Base-by-base conservation (phyloP, 1,140 invertebrate species). In the Dufourea novaeangliae region DNA sequence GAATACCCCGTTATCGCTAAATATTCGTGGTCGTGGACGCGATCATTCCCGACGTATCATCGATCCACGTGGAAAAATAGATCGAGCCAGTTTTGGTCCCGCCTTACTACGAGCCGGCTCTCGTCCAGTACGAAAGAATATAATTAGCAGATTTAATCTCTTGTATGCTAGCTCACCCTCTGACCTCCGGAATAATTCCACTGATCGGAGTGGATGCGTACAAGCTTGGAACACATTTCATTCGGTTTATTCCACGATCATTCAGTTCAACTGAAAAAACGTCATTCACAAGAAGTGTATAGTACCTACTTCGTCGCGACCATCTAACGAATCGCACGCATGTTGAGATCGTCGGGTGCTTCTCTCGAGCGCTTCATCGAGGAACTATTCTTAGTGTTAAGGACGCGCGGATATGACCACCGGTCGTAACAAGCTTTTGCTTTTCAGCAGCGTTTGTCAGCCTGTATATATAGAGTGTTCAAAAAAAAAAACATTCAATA, bases 101-200 rank as follows among this genome's bases (percentile, higher is more conserved):
- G n/a, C 25, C 46, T 34, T 20, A 6, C 12, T 27, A 20, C 4
- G 41, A 34, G 25, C 1, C 39, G 12, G 20, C 59, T 66, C 46
- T 64, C 37, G 25, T 27, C 20, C 62, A 29, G 39, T 20, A 59
- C 20, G 44, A 66, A 59, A 74, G 77, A 78, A 88, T 89, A 88
- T 83, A 85, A 86, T 85, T 85, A 85, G 52, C 69, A 82, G 84
- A 87, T 85, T 70, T 78, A 79, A 80, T 85, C 80, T 27, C 34
- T 44, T 57, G 56, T 69, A 56, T 50, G 52, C 82, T 81, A 78
- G 80, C 84, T 50, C 74, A 82, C 81, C 71, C 86, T 85, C 69
- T 87, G 87, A 90, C 89, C 89, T 80, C 77, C 79, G 70, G 87
- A 76, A 91, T 85, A 78, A 89, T 90, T 91, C 89, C 89, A 91